These are phyloP conservation scores for Cynopterus brachyotis DNA, from an alignment of 2,113 vertebrate genomes.

Conservation along the genomic window DNA sequence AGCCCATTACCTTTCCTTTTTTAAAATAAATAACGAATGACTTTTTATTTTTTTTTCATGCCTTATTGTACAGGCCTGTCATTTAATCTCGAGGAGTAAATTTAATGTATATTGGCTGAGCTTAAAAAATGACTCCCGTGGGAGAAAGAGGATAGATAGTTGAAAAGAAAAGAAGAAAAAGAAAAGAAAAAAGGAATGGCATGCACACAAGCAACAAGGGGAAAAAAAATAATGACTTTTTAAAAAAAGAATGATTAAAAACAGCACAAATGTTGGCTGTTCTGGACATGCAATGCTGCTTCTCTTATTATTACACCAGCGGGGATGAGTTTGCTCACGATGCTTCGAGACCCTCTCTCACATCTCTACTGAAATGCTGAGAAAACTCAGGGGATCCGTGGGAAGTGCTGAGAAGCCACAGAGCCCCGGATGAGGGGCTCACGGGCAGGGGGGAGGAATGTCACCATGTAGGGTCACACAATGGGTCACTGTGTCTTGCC, in stretches of 20 bases:
- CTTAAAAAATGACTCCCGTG: constrained; percentile 80
- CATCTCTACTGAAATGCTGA: not conserved
- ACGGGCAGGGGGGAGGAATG: rapidly evolving
- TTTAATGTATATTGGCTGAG: constrained; percentile 78
- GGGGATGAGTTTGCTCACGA: constrained; percentile 71
- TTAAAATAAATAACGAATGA: constrained; percentile 78
- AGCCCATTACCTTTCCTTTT: constrained; percentile 62
- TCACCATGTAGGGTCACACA: not conserved
- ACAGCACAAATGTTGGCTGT: constrained; percentile 55
- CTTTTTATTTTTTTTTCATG: constrained; percentile 56
- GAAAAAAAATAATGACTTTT: constrained; percentile 38
- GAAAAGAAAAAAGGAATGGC: constrained; percentile 74
- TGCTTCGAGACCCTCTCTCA: not conserved
- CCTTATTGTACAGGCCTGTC: constrained; percentile 72
- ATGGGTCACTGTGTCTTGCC: not conserved
- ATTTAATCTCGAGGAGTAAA: constrained; percentile 75
- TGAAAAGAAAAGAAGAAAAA: constrained; percentile 72
- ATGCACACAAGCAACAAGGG: constrained; percentile 30
- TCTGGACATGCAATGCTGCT: constrained; percentile 61
- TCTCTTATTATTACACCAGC: constrained; percentile 56
- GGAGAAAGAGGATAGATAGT: constrained; percentile 74
- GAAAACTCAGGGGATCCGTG: not conserved
- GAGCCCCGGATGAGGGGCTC: rapidly evolving
- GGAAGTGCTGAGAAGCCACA: not conserved
- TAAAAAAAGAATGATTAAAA: not conserved